phyloP scores from a whole-genome alignment of 1,140 invertebrate genomes.

The Calephelis virginiensis region DNA sequence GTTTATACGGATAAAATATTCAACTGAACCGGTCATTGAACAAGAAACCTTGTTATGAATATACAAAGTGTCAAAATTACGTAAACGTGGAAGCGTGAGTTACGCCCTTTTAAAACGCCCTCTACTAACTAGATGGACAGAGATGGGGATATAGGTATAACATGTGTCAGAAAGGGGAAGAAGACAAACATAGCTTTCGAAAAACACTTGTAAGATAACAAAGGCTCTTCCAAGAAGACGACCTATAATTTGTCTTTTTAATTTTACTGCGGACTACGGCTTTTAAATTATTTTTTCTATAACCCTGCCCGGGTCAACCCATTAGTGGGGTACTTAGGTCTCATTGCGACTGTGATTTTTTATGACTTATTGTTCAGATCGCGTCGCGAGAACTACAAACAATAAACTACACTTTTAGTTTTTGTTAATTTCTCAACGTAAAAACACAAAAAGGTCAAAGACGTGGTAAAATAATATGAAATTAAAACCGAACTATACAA shows the following conservation, averaged over 20 bases:
- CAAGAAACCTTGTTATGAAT: slow-evolving; percentile 71
- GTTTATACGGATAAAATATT: slow-evolving; percentile 48
- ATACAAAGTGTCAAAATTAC: slow-evolving; percentile 72
- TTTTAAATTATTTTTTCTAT: slow-evolving; percentile 72
- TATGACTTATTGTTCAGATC: slow-evolving; percentile 69
- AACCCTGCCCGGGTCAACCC: slow-evolving; percentile 58
- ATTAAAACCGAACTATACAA: slow-evolving; percentile 66
- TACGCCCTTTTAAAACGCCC: slow-evolving; percentile 70
- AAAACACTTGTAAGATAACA: slow-evolving; percentile 78
- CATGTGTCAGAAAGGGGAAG: slow-evolving; percentile 44
- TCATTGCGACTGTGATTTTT: slow-evolving; percentile 67
- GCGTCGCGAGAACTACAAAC: slow-evolving; percentile 43
- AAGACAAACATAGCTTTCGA: slow-evolving; percentile 71
- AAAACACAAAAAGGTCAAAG: slow-evolving; percentile 42
- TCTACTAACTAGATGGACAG: slow-evolving; percentile 68
- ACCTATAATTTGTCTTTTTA: slow-evolving; percentile 79
- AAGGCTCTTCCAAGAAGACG: slow-evolving; percentile 76
- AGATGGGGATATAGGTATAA: slow-evolving; percentile 45
- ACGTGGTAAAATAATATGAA: slow-evolving; percentile 65
- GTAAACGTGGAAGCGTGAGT: slow-evolving; percentile 68
- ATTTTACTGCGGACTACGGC: slow-evolving; percentile 74
- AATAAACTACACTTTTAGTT: slow-evolving; percentile 24
- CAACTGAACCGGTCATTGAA: slow-evolving; percentile 48
- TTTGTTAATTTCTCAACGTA: slow-evolving; percentile 1
- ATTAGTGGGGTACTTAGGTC: slow-evolving; percentile 65